phyloP scores from a whole-genome alignment of 1,140 invertebrate genomes.

The Riptortus pedestris region DNA sequence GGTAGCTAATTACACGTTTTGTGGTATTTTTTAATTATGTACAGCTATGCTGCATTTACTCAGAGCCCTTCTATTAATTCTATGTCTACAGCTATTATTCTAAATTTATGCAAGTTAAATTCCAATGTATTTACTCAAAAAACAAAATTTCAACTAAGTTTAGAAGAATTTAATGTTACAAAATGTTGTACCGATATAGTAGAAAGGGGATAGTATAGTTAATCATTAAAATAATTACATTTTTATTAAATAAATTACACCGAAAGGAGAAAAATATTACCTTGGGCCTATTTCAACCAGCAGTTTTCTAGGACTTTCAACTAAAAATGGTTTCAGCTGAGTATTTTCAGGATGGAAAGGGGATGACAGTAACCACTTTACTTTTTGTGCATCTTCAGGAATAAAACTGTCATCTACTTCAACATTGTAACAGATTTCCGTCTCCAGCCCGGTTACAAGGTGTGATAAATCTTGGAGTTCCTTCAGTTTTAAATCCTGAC shows the following conservation, averaged over 20 bases:
- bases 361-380: conserved; percentile 60
- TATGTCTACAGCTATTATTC: no score
- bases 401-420: conserved; percentile 46
- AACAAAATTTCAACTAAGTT: not conserved
- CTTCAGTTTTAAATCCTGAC: conserved; percentile 31
- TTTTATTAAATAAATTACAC: conserved; percentile 21
- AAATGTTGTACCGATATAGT: no score
- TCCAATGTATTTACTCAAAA: not conserved
- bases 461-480: conserved; percentile 30
- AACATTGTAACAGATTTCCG: conserved; percentile 72
- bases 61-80: no score
- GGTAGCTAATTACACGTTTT: no score
- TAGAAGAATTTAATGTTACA: not conserved
- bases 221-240: not conserved
- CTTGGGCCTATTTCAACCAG: conserved; percentile 72
- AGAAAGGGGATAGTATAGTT: not conserved
- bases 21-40: no score
- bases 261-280: conserved; percentile 37
- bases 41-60: no score
- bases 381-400: conserved; percentile 44
- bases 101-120: no score
- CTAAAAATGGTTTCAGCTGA: conserved; percentile 38
- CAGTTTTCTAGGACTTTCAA: conserved; percentile 38
- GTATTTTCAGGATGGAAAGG: conserved; percentile 48
- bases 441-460: conserved; percentile 42